Evolutionary conservation across 2,797 vertebrate genomes (phyloP), one percentile per base, ranked within the genome.

Genomic region (Smutsia temminckii): DNA sequence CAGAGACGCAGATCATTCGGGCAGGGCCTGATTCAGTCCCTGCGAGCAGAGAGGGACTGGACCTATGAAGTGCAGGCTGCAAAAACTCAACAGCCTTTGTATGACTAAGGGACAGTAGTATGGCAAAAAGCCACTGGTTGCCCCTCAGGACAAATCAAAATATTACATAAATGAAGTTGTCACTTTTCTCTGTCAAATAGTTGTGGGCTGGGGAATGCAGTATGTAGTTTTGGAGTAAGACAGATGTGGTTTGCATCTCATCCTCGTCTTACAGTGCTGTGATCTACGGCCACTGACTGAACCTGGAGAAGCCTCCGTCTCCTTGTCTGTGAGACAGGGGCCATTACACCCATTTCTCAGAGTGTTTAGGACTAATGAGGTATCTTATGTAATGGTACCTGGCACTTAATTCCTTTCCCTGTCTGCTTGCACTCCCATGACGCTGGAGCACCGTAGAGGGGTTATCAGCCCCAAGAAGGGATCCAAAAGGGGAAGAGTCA

Each of bases 401-500:
- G 55, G 34, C 42, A 51, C 40, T 89, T 53, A 77, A 55, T 29
- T 16, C 40, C 49, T 78, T 12, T 53, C 12, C 27, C 69, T 32
- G 29, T 75, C 16, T 21, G 46, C 46, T 11, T 11, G 11, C 46
- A 25, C 5, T 34, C 20, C 29, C 29, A 7, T 0, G 16, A 77
- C 59, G 75, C n/a, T 46, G 61, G 55, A 46, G 27, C 55, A 1
- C 0, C 16, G 17, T 46, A 46, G 46, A 46, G 46, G 46, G 10
- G 10, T 12, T 46, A 46, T 46, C 46, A 46, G 46, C 46, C 46
- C 46, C 37, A 51, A 37, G 59, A 51, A 66, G 63, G 25, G 32
- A 25, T 8, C 1, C 1, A 21, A 49, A 49, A 20, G 13, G 53
- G 71, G 8, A 84, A 13, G 6, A 23, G 42, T 4, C 2, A 1